phyloP scores from a whole-genome alignment of 2,113 vertebrate genomes.

The Sterrhoptilus dennistouni region DNA sequence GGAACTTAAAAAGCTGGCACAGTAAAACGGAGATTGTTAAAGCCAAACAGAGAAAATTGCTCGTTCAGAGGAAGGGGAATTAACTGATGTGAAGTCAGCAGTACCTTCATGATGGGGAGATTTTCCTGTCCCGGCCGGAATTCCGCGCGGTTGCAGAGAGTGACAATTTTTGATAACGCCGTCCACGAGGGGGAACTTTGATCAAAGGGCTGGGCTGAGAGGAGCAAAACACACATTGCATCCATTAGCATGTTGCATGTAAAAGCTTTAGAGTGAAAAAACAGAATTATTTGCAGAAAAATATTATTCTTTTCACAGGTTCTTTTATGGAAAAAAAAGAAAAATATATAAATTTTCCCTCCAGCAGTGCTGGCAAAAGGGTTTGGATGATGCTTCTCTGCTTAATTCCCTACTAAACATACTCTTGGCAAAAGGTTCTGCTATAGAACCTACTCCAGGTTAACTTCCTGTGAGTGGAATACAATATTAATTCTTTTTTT shows the following conservation, averaged over 20 bases:
- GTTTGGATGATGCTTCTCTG: neutral
- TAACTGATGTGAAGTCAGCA: neutral
- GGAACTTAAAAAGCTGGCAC: neutral
- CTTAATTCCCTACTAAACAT: neutral
- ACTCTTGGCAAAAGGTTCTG: neutral
- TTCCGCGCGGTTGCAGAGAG: slow-evolving; percentile 79
- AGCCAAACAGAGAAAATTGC: neutral
- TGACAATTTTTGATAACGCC: slow-evolving; percentile 75
- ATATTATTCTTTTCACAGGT: neutral
- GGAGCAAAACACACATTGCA: neutral
- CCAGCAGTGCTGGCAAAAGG: neutral
- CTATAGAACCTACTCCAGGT: neutral
- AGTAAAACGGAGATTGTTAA: neutral
- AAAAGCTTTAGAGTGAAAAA: neutral
- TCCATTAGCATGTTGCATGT: neutral
- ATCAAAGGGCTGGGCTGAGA: slow-evolving; percentile 78
- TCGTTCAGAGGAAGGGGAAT: neutral
- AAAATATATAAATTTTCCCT: neutral
- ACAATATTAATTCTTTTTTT: neutral
- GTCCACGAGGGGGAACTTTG: slow-evolving; percentile 77
- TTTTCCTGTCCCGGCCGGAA: slow-evolving; percentile 78
- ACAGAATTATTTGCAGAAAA: neutral
- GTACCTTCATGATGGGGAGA: slow-evolving; percentile 82
- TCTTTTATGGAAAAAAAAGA: neutral
- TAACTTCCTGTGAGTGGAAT: neutral